Conservation (phyloP, 2,888 invertebrate genomes). For the Campoplex capitator region DNA sequence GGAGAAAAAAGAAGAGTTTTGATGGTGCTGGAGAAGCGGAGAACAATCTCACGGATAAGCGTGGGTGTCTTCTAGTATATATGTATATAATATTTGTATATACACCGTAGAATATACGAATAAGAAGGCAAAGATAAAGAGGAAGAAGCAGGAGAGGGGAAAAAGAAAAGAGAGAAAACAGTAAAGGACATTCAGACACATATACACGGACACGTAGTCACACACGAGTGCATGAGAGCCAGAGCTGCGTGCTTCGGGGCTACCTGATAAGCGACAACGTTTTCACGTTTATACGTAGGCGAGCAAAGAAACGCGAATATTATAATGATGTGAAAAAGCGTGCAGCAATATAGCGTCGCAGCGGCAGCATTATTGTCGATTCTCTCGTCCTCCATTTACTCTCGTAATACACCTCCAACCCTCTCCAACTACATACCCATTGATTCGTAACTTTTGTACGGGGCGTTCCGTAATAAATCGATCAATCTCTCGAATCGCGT, state of each 20-base stretch:
- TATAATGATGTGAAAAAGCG: conserved; percentile 53
- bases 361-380: conserved; percentile 41
- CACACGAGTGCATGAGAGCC: conserved; percentile 52
- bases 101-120: conserved; percentile 38
- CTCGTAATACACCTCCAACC: conserved; percentile 13
- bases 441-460: conserved; percentile 6
- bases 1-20: conserved; percentile 18
- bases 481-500: neutral
- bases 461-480: neutral
- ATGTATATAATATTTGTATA: neutral
- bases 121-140: conserved; percentile 31
- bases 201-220: conserved; percentile 20
- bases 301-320: conserved; percentile 56
- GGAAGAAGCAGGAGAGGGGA: conserved; percentile 28
- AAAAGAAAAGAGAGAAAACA: conserved; percentile 31
- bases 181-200: conserved; percentile 21
- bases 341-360: conserved; percentile 8
- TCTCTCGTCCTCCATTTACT: conserved; percentile 15
- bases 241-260: conserved; percentile 58
- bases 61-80: conserved; percentile 54
- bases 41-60: conserved; percentile 51
- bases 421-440: conserved; percentile 3
- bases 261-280: conserved; percentile 72
- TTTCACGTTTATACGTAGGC: conserved; percentile 67
- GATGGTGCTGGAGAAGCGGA: conserved; percentile 41